Evolutionary conservation across 2,797 vertebrate species (phyloP).

Genomic region (Leptoclinus maculatus): DNA sequence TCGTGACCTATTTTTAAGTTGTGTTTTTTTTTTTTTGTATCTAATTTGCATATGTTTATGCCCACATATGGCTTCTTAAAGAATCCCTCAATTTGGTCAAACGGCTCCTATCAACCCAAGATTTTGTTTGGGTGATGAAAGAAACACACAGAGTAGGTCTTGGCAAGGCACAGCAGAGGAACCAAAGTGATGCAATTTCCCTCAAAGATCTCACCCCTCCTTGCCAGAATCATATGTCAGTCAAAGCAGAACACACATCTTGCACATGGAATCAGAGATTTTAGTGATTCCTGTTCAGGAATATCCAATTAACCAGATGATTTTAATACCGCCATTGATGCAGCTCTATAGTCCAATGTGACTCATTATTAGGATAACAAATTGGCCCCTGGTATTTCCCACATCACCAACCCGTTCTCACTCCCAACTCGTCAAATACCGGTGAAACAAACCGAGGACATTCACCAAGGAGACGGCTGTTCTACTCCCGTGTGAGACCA

Average conservation of each 20-base stretch:
- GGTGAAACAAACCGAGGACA: no score
- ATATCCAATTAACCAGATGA: not conserved
- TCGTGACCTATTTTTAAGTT: slow-evolving; percentile 14
- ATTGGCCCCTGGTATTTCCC: not conserved
- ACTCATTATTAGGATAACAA: no score
- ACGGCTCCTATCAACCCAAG: not conserved
- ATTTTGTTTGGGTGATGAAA: not conserved
- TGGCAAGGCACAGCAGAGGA: not conserved
- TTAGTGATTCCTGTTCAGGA: not conserved
- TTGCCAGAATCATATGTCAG: not conserved
- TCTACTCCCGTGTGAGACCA: no score
- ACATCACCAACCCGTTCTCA: not conserved
- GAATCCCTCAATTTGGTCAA: slow-evolving; percentile 15
- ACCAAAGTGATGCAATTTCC: slow-evolving; percentile 1
- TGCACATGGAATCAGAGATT: not conserved
- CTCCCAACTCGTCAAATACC: no score
- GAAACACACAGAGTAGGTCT: not conserved
- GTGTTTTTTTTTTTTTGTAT: not conserved
- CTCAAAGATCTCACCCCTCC: not conserved
- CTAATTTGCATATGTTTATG: slow-evolving; percentile 33
- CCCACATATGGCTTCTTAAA: slow-evolving; percentile 18
- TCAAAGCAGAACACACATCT: not conserved
- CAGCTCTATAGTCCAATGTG: no score
- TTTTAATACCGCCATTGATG: not conserved
- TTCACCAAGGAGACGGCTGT: no score